These are phyloP conservation scores for Eurypyga helias DNA, from an alignment of 2,113 vertebrate genomes.

Conservation along the genomic window DNA sequence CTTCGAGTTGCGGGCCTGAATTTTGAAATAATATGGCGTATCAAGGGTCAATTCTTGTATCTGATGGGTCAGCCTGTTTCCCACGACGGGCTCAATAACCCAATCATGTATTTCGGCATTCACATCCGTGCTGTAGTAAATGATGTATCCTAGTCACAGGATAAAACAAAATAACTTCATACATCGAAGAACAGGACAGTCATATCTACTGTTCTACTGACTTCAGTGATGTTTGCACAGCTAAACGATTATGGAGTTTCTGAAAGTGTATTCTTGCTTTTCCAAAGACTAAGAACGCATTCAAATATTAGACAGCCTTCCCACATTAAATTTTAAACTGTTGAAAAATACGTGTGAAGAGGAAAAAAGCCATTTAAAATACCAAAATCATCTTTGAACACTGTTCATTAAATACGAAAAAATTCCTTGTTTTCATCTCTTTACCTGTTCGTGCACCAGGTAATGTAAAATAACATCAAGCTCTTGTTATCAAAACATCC, in stretches of 20 bases:
- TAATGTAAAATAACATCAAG: not conserved
- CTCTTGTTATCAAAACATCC: not conserved
- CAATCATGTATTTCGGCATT: constrained; percentile 97
- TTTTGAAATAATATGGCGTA: constrained; percentile 97
- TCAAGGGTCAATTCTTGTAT: constrained; percentile 97
- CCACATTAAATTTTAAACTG: not conserved
- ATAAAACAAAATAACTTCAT: not conserved
- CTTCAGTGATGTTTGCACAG: not conserved
- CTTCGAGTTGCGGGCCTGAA: constrained; percentile 97
- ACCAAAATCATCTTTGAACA: not conserved
- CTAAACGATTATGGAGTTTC: not conserved
- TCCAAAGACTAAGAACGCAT: not conserved
- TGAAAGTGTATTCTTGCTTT: not conserved
- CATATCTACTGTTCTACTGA: rapidly evolving
- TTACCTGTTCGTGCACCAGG: not conserved
- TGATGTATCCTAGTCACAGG: constrained; percentile 90
- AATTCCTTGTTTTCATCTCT: not conserved
- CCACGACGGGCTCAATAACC: constrained; percentile 97
- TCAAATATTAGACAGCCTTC: not conserved
- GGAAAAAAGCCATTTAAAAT: not conserved
- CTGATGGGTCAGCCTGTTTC: constrained; percentile 95
- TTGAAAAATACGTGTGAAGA: not conserved
- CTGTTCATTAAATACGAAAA: not conserved
- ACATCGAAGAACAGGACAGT: not conserved
- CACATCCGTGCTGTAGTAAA: constrained; percentile 98